phyloP scores from a whole-genome alignment of 2,113 vertebrate species.

The Oreotrochilus melanogaster region DNA sequence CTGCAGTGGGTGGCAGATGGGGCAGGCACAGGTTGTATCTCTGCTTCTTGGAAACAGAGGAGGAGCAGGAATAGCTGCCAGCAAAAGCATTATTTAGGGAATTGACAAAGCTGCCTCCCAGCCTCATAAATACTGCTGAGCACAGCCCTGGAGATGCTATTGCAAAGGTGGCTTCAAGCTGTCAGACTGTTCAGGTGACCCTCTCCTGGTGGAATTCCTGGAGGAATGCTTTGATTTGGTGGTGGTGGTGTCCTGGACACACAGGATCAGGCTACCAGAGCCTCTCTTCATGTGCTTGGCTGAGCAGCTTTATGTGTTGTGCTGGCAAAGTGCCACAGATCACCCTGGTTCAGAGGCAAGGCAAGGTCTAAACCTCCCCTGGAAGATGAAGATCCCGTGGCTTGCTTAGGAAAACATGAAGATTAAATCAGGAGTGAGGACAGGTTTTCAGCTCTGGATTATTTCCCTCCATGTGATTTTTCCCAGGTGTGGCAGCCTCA shows the following conservation, averaged over 20 bases:
- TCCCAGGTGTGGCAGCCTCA: background rate
- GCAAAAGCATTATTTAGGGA: background rate
- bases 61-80: background rate
- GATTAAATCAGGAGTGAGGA: background rate
- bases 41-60: background rate
- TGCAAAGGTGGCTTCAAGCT: background rate
- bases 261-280: background rate
- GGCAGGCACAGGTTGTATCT: background rate
- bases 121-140: background rate
- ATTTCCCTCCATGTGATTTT: background rate
- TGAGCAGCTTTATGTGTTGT: background rate
- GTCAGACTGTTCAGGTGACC: background rate
- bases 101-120: background rate
- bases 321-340: background rate
- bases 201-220: background rate
- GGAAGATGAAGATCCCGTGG: background rate
- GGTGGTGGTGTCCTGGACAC: background rate
- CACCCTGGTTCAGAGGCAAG: background rate
- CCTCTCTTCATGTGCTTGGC: background rate
- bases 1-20: rapidly evolving
- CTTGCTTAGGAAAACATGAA: background rate
- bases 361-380: background rate
- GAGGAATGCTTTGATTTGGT: background rate
- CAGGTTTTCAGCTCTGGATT: background rate
- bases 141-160: background rate